These are phyloP conservation scores for Xylota sylvarum DNA, from an alignment of 2,888 invertebrate species.

Conservation along the genomic window DNA sequence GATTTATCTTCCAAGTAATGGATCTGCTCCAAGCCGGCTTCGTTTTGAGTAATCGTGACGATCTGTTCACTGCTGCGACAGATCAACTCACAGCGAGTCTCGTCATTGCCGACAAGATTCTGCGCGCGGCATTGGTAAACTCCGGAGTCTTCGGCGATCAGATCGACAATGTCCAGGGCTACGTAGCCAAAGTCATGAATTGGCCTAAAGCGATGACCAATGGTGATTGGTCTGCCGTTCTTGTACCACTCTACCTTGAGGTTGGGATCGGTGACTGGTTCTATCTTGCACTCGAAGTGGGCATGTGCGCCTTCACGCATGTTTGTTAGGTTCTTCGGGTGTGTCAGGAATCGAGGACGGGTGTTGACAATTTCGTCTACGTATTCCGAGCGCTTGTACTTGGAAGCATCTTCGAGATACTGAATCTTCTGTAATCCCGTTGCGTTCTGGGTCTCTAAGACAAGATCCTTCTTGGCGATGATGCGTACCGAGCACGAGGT, in stretches of 20 bases:
- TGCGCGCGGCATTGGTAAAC: slow-evolving; percentile 97
- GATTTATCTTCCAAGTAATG: slow-evolving; percentile 94
- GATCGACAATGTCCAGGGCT: slow-evolving; percentile 97
- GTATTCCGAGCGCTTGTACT: slow-evolving; percentile 92
- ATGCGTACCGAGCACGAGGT: slow-evolving; percentile 96
- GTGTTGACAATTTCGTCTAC: slow-evolving; percentile 93
- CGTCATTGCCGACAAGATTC: slow-evolving; percentile 95
- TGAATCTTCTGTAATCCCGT: slow-evolving; percentile 96
- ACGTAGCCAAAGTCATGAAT: slow-evolving; percentile 99
- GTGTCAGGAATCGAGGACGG: slow-evolving; percentile 93
- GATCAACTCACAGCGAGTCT: slow-evolving; percentile 90
- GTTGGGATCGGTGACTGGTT: slow-evolving; percentile 98
- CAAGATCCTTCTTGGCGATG: slow-evolving; percentile 94
- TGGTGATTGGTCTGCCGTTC: slow-evolving; percentile 96
- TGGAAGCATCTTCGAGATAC: slow-evolving; percentile 94
- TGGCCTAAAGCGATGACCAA: slow-evolving; percentile 97
- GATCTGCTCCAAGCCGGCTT: slow-evolving; percentile 94
- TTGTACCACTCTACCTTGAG: slow-evolving; percentile 99
- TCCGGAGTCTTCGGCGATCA: slow-evolving; percentile 98
- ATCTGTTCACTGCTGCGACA: slow-evolving; percentile 93
- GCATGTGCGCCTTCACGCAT: slow-evolving; percentile 96
- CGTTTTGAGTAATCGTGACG: slow-evolving; percentile 93
- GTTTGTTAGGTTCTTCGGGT: slow-evolving; percentile 94
- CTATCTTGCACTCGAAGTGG: slow-evolving; percentile 98
- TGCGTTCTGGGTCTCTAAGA: slow-evolving; percentile 95